A percentile compares a stretch with the other conserved stretches of the same genome.
phyloP scores from a whole-genome alignment of 2,888 invertebrate species.

The Ellobium chinense region DNA sequence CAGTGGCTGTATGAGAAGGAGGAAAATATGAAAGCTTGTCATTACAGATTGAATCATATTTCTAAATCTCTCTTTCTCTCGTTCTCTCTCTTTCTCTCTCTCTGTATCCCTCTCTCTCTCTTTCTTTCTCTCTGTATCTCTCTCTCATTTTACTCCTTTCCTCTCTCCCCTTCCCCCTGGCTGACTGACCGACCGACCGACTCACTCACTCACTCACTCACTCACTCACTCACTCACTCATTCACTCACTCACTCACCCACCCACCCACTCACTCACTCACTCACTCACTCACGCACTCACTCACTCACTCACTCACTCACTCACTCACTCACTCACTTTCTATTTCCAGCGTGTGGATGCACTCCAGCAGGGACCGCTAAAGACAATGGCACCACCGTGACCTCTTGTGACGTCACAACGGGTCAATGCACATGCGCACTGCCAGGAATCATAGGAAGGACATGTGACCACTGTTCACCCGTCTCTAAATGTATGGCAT shows the following conservation, averaged over 20 bases:
- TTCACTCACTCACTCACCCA: background rate
- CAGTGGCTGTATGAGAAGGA: too few relatives aligned
- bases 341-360: constrained; percentile 55
- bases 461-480: constrained; percentile 60
- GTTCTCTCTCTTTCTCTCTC: too few relatives aligned
- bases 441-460: constrained; percentile 57
- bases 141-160: too few relatives aligned
- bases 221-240: background rate
- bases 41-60: too few relatives aligned
- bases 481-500: constrained; percentile 56
- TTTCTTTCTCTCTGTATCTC: too few relatives aligned
- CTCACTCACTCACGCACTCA: background rate
- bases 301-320: background rate
- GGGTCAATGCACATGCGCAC: constrained; percentile 59
- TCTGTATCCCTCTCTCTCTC: too few relatives aligned
- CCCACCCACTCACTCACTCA: background rate
- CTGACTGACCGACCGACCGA: background rate
- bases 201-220: background rate
- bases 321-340: background rate
- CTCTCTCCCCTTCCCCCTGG: too few relatives aligned
- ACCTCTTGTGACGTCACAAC: constrained; percentile 56
- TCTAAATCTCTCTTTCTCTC: too few relatives aligned
- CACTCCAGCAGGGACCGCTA: constrained; percentile 48
- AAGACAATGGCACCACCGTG: constrained; percentile 39
- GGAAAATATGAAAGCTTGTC: too few relatives aligned